Conservation (phyloP, 2,113 vertebrate species). For the Coptodon bakossiorum region DNA sequence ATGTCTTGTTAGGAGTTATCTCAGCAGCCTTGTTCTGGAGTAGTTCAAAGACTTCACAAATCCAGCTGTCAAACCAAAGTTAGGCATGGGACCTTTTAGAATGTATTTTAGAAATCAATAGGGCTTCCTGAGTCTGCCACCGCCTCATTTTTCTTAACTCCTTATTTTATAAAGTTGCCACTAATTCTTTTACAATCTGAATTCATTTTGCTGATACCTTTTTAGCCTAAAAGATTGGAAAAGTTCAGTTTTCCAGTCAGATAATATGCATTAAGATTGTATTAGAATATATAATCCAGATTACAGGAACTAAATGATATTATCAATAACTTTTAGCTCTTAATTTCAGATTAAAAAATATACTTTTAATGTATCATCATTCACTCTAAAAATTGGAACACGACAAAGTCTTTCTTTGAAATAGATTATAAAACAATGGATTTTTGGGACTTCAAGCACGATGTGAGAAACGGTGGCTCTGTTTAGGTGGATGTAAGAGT, state of each 20-base stretch:
- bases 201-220: not conserved
- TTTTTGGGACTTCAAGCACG: not conserved
- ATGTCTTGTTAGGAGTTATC: constrained; percentile 34
- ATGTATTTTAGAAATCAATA: constrained; percentile 67
- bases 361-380: not conserved
- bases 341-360: not conserved
- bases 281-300: not conserved
- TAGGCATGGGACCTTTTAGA: constrained; percentile 62
- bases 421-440: not conserved
- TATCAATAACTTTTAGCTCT: not conserved
- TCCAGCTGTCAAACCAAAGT: constrained; percentile 61
- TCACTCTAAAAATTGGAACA: not conserved
- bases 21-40: constrained; percentile 30
- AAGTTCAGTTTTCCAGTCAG: not conserved
- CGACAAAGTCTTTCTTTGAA: not conserved
- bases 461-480: not conserved
- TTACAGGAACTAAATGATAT: not conserved
- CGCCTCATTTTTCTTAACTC: not conserved
- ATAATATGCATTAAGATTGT: not conserved
- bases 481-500: not conserved
- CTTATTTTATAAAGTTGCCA: constrained; percentile 34
- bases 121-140: constrained; percentile 12
- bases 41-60: constrained; percentile 66
- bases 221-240: not conserved
- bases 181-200: constrained; percentile 10